phyloP scores from a whole-genome alignment of 2,888 invertebrate species.

The Drosophila kuntzei region DNA sequence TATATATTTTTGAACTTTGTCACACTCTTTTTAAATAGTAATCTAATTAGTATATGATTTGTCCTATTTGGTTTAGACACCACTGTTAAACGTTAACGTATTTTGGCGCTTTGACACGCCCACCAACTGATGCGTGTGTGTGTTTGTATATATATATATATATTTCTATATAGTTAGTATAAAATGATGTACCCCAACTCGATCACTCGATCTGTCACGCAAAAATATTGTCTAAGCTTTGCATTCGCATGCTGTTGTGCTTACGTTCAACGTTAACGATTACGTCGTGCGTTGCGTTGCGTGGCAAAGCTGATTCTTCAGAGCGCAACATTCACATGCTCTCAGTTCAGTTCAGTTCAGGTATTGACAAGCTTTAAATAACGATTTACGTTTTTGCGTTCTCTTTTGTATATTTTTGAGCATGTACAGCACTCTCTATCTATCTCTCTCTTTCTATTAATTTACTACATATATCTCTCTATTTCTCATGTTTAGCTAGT shows the following conservation, averaged over 20 bases:
- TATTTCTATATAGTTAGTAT: conserved; percentile 21
- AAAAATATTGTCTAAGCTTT: conserved; percentile 52
- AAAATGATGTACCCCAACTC: conserved; percentile 49
- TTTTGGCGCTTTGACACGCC: conserved; percentile 67
- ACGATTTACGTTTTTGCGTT: conserved; percentile 57
- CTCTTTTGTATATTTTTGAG: conserved; percentile 73
- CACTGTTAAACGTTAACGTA: conserved; percentile 46
- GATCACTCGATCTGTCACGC: conserved; percentile 56
- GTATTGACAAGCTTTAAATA: conserved; percentile 31
- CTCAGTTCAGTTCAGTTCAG: conserved; percentile 8
- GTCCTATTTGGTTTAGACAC: conserved; percentile 50
- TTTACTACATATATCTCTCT: conserved; percentile 39
- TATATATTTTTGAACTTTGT: conserved; percentile 46
- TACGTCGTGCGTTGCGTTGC: conserved; percentile 35
- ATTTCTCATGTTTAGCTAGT: conserved; percentile 76
- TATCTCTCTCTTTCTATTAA: conserved; percentile 43
- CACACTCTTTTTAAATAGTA: conserved; percentile 64
- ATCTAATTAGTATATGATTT: conserved; percentile 50
- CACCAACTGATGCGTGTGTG: conserved; percentile 40
- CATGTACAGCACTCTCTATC: conserved; percentile 72
- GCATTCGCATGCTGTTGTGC: conserved; percentile 62
- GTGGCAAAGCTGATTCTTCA: conserved; percentile 44
- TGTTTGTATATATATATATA: conserved; percentile 34
- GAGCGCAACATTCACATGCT: conserved; percentile 40
- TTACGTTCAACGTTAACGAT: conserved; percentile 43